Evolutionary conservation across 1,140 invertebrate genomes (phyloP), one percentile per base, ranked within the genome.

Genomic region (Oscheius sp.): DNA sequence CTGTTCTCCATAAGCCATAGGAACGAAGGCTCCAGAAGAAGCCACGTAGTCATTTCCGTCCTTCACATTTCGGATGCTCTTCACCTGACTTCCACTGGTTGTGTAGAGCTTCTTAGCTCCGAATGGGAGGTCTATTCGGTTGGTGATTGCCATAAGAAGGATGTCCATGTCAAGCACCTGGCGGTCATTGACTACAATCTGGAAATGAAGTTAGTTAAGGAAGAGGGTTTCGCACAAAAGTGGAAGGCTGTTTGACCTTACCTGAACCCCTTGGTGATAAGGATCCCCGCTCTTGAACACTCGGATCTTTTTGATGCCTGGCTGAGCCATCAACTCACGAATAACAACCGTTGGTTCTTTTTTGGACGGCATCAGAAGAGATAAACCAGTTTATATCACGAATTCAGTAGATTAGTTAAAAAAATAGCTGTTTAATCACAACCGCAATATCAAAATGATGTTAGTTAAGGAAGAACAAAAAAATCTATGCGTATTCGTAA

Each of bases 31-130:
- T 18, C 49, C 52, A n/a, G 49, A 58, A 1, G 67, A 68, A 23
- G 67, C 67, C 34, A 68, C 67, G 18, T 68, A 68, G 20, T 61
- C 67, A 49, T 68, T 34, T 31, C 67, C 67, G 55, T 68, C 67
- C 2, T 68, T 58, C 2, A 68, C 61, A 29, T 59, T 38, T n/a
- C 55, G 52, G 32, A 68, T 58, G 32, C 61, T 55, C 23, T 61
- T 68, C 34, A 68, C 34, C 2, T 58, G 67, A 3, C 49, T 68
- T 2, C 67, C 67, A 31, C 45, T 68, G 3, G 67, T 59, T 4
- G 67, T 59, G 35, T 68, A 68, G 15, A 68, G 35, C 35, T 68
- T 68, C 32, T 68, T 68, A 0, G 67, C 67, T 13, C 67, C 67
- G 45, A 58, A 58, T 1, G 55, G 52, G 18, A 68, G 46, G 0